Conservation (phyloP, 2,113 vertebrate genomes). For the Phalacrocorax carbo region DNA sequence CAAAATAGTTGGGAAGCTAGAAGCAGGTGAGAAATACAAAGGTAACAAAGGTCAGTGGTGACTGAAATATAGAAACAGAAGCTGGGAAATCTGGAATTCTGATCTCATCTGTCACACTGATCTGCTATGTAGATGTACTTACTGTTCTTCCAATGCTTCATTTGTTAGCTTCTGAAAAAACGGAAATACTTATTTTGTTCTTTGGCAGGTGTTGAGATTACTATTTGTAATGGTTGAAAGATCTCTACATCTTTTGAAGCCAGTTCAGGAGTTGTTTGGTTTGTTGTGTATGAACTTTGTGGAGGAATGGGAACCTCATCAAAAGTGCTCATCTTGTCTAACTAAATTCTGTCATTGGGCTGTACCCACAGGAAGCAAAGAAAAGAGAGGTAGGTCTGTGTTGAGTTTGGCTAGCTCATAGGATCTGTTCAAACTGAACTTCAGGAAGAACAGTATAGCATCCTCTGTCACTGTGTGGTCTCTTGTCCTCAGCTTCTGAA, state of each 20-base stretch:
- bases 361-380: not conserved
- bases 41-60: not conserved
- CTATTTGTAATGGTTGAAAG: not conserved
- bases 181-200: rapidly evolving
- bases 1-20: not conserved
- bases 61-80: not conserved
- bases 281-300: not conserved
- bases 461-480: not conserved
- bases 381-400: not conserved
- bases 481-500: not conserved
- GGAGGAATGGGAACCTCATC: not conserved
- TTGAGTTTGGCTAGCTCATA: rapidly evolving
- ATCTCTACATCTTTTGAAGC: not conserved
- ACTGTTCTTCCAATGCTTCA: not conserved
- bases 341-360: not conserved
- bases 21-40: not conserved
- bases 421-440: not conserved
- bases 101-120: not conserved
- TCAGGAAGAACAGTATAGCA: not conserved
- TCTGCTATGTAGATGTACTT: not conserved
- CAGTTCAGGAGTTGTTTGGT: not conserved
- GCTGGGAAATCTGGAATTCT: not conserved
- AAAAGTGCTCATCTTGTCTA: rapidly evolving
- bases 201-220: not conserved
- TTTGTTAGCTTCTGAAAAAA: not conserved